Base-by-base conservation (phyloP, 2,888 invertebrate species). In the Caenorhabditis sp. region DNA sequence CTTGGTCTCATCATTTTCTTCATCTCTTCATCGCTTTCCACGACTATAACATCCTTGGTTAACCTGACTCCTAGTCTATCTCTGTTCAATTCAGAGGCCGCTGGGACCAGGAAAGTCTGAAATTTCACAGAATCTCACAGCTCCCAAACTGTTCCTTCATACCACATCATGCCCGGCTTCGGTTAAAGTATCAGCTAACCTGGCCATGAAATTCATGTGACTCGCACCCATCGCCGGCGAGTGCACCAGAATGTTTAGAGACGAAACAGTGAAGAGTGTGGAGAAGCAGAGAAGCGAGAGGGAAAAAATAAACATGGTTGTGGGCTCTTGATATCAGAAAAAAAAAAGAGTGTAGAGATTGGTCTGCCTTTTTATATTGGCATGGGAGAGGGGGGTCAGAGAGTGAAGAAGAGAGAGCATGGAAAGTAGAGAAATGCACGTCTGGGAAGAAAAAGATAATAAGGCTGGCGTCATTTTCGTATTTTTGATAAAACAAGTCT, bases 161-260 rank as follows among this genome's bases (percentile, higher is more conserved):
- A 85, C 85, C 82, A 85, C 85, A 76, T 82, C 61, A 59, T 82
- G 75, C 2, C 82, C 82, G 0, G 82, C 85, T 10, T 61, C 66
- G 1, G 75, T 66, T 19, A 85, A 63, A 0, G 82, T 76, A 47
- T 85, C 85, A 0, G 85, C 72, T 0, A 85, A 51, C 26, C 75
- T 79, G 7, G 82, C 85, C 66, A 85, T 28, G 54, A 82, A 85
- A 56, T 85, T 85, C 8, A 74, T 72, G 70, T 85, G 85, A 49
- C 82, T 82, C 16, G 69, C 77, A 2, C 75, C 79, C 28, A 64
- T 79, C 2, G 56, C 74, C 0, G 85, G 79, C n/a, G 74, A 66
- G 38, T 85, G 76, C 16, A 82, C 75, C 5, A 85, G 75, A 12
- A 85, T 51, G 56, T 81, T 81, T 24, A 69, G 19, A 19, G 47